Percentiles rank a stretch among this genome's conserved stretches.
phyloP scores from a whole-genome alignment of 2,113 vertebrate genomes.

The Vulpes ferrilata region DNA sequence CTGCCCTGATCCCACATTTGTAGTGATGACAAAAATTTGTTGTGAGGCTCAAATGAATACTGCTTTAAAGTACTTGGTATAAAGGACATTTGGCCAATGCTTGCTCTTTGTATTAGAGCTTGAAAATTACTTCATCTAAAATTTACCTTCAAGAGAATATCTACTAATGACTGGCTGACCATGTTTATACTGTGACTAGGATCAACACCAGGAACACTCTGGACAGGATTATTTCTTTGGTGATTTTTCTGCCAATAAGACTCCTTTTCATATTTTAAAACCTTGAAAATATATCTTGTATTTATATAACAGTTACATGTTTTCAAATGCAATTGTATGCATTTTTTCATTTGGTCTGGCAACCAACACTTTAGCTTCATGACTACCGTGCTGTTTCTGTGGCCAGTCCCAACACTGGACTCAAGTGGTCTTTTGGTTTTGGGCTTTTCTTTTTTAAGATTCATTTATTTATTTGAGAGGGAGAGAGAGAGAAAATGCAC shows the following conservation, averaged over 20 bases:
- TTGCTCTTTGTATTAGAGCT: not conserved
- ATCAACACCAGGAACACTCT: not conserved
- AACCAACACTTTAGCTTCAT: not conserved
- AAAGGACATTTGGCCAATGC: not conserved
- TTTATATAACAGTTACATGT: not conserved
- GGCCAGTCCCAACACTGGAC: not conserved
- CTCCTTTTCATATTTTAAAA: not conserved
- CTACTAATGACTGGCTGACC: not conserved
- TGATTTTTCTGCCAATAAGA: not conserved
- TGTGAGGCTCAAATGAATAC: not conserved
- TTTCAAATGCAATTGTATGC: not conserved
- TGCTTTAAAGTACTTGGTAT: not conserved
- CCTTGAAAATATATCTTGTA: not conserved
- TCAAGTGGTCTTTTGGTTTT: not conserved
- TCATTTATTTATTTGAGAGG: not conserved
- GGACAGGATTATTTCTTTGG: not conserved
- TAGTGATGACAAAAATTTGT: not conserved
- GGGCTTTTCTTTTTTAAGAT: not conserved
- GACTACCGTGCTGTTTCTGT: not conserved
- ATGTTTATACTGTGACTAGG: not conserved
- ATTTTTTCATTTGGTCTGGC: constrained; percentile 35
- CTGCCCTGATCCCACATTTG: not conserved
- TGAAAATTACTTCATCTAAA: not conserved
- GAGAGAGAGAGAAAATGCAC: not conserved
- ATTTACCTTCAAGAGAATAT: not conserved